A percentile compares a stretch with the other conserved stretches of the same genome.
phyloP scores from a whole-genome alignment of 2,888 invertebrate species.

The Cataglyphis altisquamis region DNA sequence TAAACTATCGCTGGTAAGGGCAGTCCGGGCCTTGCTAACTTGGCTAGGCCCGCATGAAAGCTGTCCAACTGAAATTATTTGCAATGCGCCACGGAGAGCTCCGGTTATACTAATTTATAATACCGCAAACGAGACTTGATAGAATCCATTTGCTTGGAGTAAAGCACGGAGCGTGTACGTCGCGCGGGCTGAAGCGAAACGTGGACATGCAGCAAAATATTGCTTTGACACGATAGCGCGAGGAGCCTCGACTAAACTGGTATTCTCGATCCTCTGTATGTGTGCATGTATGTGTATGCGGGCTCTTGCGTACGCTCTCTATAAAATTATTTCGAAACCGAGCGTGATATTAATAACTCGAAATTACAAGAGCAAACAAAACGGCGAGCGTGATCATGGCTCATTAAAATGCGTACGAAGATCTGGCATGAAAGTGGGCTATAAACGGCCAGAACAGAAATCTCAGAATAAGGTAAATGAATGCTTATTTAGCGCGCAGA shows the following conservation, averaged over 20 bases:
- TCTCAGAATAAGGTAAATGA: constrained; percentile 6
- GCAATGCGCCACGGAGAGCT: constrained; percentile 22
- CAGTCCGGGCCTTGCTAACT: constrained; percentile 65
- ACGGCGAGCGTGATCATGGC: constrained; percentile 27
- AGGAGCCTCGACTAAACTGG: constrained; percentile 25
- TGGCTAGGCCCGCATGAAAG: constrained; percentile 55
- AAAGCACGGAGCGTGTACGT: constrained; percentile 41
- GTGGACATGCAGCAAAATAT: constrained; percentile 39
- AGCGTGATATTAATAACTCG: constrained; percentile 36
- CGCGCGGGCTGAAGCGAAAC: constrained; percentile 33
- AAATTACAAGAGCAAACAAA: constrained; percentile 40
- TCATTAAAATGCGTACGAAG: constrained; percentile 18
- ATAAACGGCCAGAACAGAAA: constrained; percentile 24
- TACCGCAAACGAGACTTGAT: constrained; percentile 51
- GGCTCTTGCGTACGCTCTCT: background rate
- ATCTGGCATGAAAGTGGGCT: constrained; percentile 19
- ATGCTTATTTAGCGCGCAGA: constrained; percentile 9
- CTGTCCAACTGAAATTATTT: constrained; percentile 53
- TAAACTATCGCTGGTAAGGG: constrained; percentile 59
- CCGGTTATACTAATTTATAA: constrained; percentile 49
- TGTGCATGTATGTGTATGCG: background rate
- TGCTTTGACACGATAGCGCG: constrained; percentile 27
- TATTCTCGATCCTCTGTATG: background rate
- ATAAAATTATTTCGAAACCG: constrained; percentile 34
- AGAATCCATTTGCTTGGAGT: constrained; percentile 52